These are phyloP conservation scores for Orius insidiosus DNA, from an alignment of 1,140 invertebrate species.

Conservation along the genomic window DNA sequence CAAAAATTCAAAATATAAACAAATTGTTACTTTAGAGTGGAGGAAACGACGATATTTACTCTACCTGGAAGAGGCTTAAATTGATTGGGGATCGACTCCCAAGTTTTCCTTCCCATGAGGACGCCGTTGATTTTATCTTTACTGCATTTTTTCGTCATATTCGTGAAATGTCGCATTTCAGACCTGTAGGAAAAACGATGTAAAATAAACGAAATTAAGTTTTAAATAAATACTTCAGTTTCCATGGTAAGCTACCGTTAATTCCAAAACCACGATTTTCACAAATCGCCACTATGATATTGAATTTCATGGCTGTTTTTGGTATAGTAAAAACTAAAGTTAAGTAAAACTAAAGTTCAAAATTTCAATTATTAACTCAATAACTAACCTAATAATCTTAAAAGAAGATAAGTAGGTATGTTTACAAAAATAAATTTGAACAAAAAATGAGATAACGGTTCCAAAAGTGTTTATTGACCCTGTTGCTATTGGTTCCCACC, in stretches of 20 bases:
- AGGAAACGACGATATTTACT: conserved; percentile 73
- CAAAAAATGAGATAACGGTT: too few species aligned
- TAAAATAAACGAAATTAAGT: neutral
- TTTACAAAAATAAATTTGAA: too few species aligned
- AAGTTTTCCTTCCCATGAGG: conserved; percentile 84
- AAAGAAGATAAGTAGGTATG: too few species aligned
- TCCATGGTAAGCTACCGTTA: conserved; percentile 72
- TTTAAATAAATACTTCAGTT: conserved; percentile 44
- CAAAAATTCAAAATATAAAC: too few species aligned
- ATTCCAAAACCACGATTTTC: conserved; percentile 70
- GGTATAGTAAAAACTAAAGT: too few species aligned
- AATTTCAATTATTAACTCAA: too few species aligned
- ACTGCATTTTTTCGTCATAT: conserved; percentile 48
- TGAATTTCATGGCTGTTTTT: conserved; percentile 34
- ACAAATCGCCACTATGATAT: conserved; percentile 70
- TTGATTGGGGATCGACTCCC: conserved; percentile 73
- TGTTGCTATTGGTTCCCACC: too few species aligned
- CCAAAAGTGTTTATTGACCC: too few species aligned
- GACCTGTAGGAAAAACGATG: conserved; percentile 38
- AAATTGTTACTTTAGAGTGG: conserved; percentile 27
- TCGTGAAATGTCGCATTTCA: conserved; percentile 73
- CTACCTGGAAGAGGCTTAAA: conserved; percentile 56
- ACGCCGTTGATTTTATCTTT: conserved; percentile 58
- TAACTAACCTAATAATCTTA: too few species aligned
- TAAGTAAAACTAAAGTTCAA: too few species aligned